Evolutionary conservation across 2,113 vertebrate genomes (phyloP).

Genomic region (Formicarius rufipectus): DNA sequence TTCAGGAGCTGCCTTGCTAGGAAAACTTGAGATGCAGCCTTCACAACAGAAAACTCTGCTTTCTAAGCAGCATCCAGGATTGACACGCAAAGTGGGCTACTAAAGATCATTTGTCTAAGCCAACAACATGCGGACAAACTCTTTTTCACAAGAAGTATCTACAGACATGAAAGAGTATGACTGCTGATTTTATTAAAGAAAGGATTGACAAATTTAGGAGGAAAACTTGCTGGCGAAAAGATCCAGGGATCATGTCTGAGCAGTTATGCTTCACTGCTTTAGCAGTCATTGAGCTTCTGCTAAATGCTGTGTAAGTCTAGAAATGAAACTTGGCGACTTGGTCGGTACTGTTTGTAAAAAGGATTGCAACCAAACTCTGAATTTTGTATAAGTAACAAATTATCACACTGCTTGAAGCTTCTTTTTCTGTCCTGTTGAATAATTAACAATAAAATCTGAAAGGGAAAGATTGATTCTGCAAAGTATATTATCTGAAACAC

Average conservation of each 20-base stretch:
- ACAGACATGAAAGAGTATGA: neutral
- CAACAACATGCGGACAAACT: neutral
- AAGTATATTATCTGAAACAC: neutral
- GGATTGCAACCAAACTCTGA: neutral
- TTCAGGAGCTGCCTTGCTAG: neutral
- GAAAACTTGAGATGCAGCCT: neutral
- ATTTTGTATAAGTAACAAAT: neutral
- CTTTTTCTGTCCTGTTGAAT: neutral
- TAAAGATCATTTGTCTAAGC: neutral
- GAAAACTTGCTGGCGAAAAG: neutral
- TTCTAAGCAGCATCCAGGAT: neutral
- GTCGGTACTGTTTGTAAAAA: neutral
- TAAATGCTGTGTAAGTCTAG: neutral
- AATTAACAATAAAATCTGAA: neutral
- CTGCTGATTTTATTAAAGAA: neutral
- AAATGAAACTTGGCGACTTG: neutral
- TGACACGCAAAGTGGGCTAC: neutral
- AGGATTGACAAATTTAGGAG: neutral
- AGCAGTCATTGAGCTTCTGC: neutral
- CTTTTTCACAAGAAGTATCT: neutral
- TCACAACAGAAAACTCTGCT: neutral
- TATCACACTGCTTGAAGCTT: neutral
- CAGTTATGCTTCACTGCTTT: neutral
- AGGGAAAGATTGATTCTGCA: neutral
- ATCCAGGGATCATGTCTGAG: neutral